phyloP scores from a whole-genome alignment of 2,113 vertebrate species.

The Oreochromis spilurus region DNA sequence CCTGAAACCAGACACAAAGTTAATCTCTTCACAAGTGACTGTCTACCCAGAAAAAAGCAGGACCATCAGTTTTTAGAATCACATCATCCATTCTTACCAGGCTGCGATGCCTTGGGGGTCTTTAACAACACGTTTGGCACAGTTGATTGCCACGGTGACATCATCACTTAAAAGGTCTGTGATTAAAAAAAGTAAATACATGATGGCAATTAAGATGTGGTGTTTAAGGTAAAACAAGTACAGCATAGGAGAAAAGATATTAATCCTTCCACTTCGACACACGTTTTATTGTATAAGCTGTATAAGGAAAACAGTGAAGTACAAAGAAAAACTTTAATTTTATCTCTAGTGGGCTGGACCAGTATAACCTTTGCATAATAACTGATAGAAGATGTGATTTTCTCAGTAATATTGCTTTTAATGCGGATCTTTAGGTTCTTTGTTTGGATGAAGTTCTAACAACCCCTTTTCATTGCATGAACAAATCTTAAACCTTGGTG shows the following conservation, averaged over 20 bases:
- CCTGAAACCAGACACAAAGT: not conserved
- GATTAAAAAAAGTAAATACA: not conserved
- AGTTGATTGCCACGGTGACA: not conserved
- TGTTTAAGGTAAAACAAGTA: not conserved
- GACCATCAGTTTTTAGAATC: not conserved
- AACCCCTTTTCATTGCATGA: not conserved
- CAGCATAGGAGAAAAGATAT: not conserved
- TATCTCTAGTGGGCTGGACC: not conserved
- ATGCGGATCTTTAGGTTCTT: not conserved
- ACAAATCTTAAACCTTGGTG: not conserved
- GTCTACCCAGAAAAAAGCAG: not conserved
- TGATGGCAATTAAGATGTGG: not conserved
- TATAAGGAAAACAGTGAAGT: not conserved
- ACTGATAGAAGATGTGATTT: not conserved
- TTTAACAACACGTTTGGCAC: not conserved
- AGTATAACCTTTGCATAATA: not conserved
- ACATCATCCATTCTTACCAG: not conserved
- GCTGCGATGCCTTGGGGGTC: not conserved
- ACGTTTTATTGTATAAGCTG: not conserved
- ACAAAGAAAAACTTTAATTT: not conserved
- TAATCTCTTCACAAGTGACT: not conserved
- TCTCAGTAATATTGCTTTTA: not conserved
- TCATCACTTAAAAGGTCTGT: not conserved
- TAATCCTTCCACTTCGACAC: not conserved
- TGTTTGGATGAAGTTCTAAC: not conserved